A percentile compares a stretch with the other conserved stretches of the same genome.
Evolutionary conservation across 2,113 vertebrate genomes (phyloP).

Genomic region (Anguilla rostrata): DNA sequence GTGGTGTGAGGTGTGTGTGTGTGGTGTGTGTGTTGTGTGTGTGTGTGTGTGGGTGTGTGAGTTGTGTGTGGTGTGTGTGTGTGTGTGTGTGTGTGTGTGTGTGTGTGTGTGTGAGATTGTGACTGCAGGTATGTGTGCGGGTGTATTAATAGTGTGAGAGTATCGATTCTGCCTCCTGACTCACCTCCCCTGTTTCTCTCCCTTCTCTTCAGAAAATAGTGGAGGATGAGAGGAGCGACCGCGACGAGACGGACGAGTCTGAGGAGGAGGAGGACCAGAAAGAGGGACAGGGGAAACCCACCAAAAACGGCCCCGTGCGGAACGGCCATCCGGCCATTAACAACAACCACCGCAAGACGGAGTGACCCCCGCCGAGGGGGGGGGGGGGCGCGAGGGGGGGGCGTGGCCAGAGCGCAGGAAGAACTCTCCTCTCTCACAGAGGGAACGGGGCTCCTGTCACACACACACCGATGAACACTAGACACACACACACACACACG

Average conservation of each 20-base stretch:
- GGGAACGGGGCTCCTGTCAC: background rate
- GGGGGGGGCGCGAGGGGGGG: background rate
- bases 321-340: conserved; percentile 78
- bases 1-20: background rate
- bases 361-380: conserved; percentile 49
- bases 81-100: background rate
- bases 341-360: conserved; percentile 79
- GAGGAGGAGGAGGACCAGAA: conserved; percentile 79
- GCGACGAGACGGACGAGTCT: conserved; percentile 83
- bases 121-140: background rate
- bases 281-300: conserved; percentile 22
- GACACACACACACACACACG: conserved; percentile 15
- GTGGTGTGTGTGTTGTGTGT: background rate
- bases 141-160: background rate
- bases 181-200: background rate
- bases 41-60: background rate
- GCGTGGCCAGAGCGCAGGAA: conserved; percentile 3
- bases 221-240: conserved; percentile 89
- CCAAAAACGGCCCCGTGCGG: conserved; percentile 76
- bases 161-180: no score
- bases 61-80: background rate
- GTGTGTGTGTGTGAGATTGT: no score
- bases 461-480: background rate
- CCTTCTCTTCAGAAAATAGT: conserved; percentile 63
- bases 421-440: conserved; percentile 15